Base-by-base conservation (phyloP, 1,140 invertebrate species). In the Sitophilus oryzae region DNA sequence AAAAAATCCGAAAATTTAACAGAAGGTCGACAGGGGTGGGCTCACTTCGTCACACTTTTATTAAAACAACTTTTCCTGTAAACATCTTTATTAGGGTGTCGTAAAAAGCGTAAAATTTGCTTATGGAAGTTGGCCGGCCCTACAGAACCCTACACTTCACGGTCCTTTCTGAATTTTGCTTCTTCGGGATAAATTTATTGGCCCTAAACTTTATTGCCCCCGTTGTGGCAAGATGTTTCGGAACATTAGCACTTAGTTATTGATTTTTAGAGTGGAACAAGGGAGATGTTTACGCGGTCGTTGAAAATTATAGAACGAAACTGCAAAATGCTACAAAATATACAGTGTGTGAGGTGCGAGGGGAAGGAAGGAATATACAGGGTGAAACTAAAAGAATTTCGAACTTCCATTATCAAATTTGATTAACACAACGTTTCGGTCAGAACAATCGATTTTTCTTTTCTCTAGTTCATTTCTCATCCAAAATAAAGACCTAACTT, bases 51-150 rank as follows among this genome's bases (percentile, higher is more conserved):
- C 15, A 19, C 19, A 20, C 19, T 42, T 42, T 42, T 42, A 19
- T 6, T 15, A 19, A 42, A 42, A 42, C n/a, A 15, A 42, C 4
- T 44, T 15, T 53, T 20, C n/a, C 43, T 16, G 40, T 43, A 38
- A 53, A 46, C 51, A 45, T 53, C 51, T 53, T 46, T 46, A 53
- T 42, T 42, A 42, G 43, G 38, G 16, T 14, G 36, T 23, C 23
- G 41, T 53, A 53, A 53, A 53, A 53, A 53, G 16, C 51, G 43
- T 53, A 42, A 44, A 46, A 53, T 53, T 53, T 40, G 51, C 36
- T 46, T 52, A 22, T 37, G 25, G 1, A 14, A 37, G 40, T 11
- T 20, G 40, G 38, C 25, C 41, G 51, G 40, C 44, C 36, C n/a
- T 11, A 11, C 19, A 2, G n/a, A n/a, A n/a, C n/a, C n/a, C n/a